Evolutionary conservation across 1,140 invertebrate species (phyloP), one percentile per base, ranked within the genome.

Genomic region (Schlechtendalia chinensis): DNA sequence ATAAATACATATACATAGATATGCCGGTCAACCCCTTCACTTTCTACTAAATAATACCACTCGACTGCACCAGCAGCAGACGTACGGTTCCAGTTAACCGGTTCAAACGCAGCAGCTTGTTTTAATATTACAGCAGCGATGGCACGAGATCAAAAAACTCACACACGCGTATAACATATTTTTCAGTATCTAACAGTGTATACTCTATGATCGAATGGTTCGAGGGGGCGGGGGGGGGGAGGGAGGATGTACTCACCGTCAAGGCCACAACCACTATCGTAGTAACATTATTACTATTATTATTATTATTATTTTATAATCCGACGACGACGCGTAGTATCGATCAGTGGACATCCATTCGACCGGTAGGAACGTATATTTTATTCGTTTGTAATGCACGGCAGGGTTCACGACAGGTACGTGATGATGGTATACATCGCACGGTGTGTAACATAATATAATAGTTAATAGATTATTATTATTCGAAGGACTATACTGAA

Each of bases 381-480:
- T 53, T 53, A 22, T 54, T 27, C 27, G 47, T 54, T 72, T 72
- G 69, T 72, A 72, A 72, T 72, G 47, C 69, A 72, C 69, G 27
- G 27, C 69, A 54, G 69, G 50, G 69, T 72, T 54, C 24, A 29
- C 8, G 32, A 39, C 24, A 47, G 69, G 69, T 54, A 72, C 69
- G 69, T 72, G 69, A 71, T 53, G 69, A 54, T 72, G 47, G 5
- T 71, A 71, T 53, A n/a, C n/a, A n/a, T n/a, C 67, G n/a, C n/a
- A n/a, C n/a, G n/a, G n/a, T n/a, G n/a, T n/a, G 24, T 3, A 5
- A 0, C 22, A 8, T 71, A 53, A 39, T 39, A 39, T 4, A 27
- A 63, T 72, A 69, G 67, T 69, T 69, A 69, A 69, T 69, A 69
- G n/a, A 69, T 45, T 69, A 50, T 69, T 69, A 24, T 69, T 54